Evolutionary conservation across 1,140 invertebrate genomes (phyloP).

Genomic region (Zaprionus ornatus): DNA sequence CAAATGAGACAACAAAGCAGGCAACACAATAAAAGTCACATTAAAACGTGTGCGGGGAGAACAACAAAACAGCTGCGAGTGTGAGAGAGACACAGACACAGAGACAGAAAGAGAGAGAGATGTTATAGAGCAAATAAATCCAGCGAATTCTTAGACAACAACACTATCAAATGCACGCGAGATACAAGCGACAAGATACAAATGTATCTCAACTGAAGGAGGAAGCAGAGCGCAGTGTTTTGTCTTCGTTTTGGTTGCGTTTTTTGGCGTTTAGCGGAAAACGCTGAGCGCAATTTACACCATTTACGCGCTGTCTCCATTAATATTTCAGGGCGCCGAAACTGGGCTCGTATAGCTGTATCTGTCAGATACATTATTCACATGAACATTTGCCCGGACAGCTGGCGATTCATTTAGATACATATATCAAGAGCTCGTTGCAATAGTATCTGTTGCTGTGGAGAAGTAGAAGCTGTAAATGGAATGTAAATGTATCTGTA

Average conservation of each 20-base stretch:
- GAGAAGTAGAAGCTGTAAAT: neutral
- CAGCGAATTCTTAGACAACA: neutral
- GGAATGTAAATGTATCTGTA: neutral
- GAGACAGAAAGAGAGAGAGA: conserved; percentile 7
- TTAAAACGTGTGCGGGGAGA: conserved; percentile 61
- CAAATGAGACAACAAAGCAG: conserved; percentile 75
- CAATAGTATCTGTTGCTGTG: neutral
- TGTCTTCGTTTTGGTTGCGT: conserved; percentile 34
- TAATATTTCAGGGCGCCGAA: conserved; percentile 53
- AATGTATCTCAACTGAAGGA: conserved; percentile 52
- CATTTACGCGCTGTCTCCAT: conserved; percentile 55
- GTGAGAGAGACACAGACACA: no score
- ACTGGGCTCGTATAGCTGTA: conserved; percentile 28
- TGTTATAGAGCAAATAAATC: neutral
- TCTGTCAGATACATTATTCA: conserved; percentile 63
- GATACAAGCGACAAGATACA: conserved; percentile 53
- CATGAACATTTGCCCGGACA: conserved; percentile 44
- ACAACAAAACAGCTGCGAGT: conserved; percentile 10
- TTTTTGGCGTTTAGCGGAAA: conserved; percentile 24
- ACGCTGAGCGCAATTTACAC: conserved; percentile 30
- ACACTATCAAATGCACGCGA: conserved; percentile 18
- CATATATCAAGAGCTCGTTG: neutral
- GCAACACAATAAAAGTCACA: conserved; percentile 78
- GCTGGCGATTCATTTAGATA: conserved; percentile 50
- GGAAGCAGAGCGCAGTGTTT: conserved; percentile 19